These are phyloP conservation scores for Nezara viridula DNA, from an alignment of 2,888 invertebrate genomes.

Conservation along the genomic window DNA sequence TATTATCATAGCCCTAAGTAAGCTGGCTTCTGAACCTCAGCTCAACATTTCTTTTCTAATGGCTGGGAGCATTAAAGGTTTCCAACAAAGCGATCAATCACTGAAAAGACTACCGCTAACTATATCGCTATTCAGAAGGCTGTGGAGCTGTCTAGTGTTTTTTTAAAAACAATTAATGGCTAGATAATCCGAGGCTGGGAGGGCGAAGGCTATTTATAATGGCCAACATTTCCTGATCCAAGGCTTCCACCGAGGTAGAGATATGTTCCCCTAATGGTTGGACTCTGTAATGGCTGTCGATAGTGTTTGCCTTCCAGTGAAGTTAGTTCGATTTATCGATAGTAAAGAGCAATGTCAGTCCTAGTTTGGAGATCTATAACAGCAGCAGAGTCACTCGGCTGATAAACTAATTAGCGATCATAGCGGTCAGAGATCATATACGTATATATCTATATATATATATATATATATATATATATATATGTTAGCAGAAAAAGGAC, in stretches of 20 bases:
- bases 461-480: too few relatives aligned
- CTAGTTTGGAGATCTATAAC: neutral
- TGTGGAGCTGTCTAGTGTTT: neutral
- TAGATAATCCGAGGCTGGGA: neutral
- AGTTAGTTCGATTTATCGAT: constrained; percentile 14
- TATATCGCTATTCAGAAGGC: neutral
- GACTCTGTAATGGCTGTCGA: neutral
- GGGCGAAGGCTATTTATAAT: neutral
- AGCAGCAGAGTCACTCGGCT: neutral
- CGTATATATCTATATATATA: too few relatives aligned
- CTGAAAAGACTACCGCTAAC: neutral
- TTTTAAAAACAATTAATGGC: neutral
- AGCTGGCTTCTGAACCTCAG: neutral
- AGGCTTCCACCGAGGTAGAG: neutral
- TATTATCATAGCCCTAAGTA: too few relatives aligned
- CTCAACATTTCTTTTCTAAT: neutral
- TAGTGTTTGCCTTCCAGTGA: neutral
- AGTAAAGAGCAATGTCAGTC: neutral
- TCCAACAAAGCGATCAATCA: neutral
- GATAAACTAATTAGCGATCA: neutral
- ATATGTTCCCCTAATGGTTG: neutral
- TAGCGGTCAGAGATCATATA: too few relatives aligned
- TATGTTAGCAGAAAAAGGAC: too few relatives aligned
- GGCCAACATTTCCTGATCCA: neutral
- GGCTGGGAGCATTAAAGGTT: neutral